Evolutionary conservation across 2,888 invertebrate species (phyloP).

Genomic region (Helleia helle): DNA sequence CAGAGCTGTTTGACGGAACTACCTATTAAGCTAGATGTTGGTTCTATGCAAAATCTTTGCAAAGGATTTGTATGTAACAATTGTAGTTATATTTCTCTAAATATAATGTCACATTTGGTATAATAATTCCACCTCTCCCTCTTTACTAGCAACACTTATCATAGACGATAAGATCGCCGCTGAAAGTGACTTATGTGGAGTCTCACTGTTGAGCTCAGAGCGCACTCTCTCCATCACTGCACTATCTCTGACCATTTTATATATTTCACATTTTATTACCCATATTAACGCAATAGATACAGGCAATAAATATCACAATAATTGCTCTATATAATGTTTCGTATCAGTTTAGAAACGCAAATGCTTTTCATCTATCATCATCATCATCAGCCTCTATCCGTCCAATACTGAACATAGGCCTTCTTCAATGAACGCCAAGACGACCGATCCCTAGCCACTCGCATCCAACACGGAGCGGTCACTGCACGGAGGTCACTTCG

Average conservation of each 20-base stretch:
- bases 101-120: not conserved
- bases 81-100: too few species aligned
- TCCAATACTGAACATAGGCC: too few species aligned
- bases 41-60: too few species aligned
- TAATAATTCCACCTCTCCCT: slow-evolving; percentile 20
- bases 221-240: slow-evolving; percentile 17
- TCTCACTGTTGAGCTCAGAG: slow-evolving; percentile 19
- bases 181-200: slow-evolving; percentile 25
- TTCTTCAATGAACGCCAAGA: too few species aligned
- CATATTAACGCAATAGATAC: slow-evolving; percentile 1
- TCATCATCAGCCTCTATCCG: too few species aligned
- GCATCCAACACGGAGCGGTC: too few species aligned
- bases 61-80: too few species aligned
- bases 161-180: slow-evolving; percentile 24
- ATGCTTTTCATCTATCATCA: too few species aligned
- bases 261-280: slow-evolving; percentile 2
- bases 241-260: slow-evolving; percentile 11
- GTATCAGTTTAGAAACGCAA: slow-evolving; percentile 4
- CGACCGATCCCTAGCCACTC: too few species aligned
- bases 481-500: too few species aligned
- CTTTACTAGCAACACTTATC: slow-evolving; percentile 24
- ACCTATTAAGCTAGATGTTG: too few species aligned
- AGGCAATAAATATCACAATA: not conserved
- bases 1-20: too few species aligned
- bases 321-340: slow-evolving; percentile 4